Conservation (phyloP, 2,888 invertebrate species). For the Petrophora chlorosata region DNA sequence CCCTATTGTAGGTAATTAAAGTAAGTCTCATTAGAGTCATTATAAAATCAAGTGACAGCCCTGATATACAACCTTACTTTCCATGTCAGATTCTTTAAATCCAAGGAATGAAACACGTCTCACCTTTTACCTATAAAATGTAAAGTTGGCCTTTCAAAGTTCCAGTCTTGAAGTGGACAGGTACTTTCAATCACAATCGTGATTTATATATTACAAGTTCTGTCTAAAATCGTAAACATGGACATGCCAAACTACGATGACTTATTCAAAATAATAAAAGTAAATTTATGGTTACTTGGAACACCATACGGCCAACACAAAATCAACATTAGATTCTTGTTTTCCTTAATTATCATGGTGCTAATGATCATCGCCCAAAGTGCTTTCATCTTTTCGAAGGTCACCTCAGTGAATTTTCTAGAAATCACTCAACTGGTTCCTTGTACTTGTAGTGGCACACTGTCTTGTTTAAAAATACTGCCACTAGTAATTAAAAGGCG, state of each 20-base stretch:
- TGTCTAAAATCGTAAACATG: no score
- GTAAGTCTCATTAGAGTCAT: no score
- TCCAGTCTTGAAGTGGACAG: constrained; percentile 4
- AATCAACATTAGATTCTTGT: constrained; percentile 45
- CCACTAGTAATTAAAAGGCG: constrained; percentile 41
- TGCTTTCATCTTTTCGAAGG: constrained; percentile 52
- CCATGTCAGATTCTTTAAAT: constrained; percentile 7
- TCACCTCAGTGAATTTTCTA: constrained; percentile 59
- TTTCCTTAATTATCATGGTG: constrained; percentile 36
- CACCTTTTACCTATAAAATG: constrained; percentile 3
- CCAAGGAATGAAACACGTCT: not conserved
- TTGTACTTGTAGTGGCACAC: constrained; percentile 52
- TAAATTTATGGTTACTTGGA: constrained; percentile 55
- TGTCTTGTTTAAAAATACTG: constrained; percentile 54
- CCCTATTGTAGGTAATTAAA: no score
- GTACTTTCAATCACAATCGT: no score
- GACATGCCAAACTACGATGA: constrained; percentile 56
- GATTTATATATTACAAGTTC: no score
- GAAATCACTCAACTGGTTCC: constrained; percentile 62
- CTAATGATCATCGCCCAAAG: constrained; percentile 48
- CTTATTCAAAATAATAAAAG: constrained; percentile 55
- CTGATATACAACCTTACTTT: constrained; percentile 5
- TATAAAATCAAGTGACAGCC: constrained; percentile 17
- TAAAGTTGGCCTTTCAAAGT: not conserved
- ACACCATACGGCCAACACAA: constrained; percentile 48